These are phyloP conservation scores for Microtus oregoni DNA, from an alignment of 2,113 vertebrate genomes.

Conservation along the genomic window DNA sequence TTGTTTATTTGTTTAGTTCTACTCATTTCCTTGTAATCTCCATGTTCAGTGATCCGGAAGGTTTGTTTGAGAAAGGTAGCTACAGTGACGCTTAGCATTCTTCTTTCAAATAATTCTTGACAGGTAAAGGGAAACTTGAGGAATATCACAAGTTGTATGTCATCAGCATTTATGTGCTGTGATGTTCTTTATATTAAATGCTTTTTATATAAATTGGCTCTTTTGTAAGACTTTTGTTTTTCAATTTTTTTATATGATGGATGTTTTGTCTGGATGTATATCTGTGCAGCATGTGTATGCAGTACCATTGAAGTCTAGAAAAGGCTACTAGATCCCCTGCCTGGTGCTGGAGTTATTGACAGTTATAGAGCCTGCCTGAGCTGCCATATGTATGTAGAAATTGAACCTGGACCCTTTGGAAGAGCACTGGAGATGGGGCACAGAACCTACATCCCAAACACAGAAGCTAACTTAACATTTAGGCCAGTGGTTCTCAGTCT, in stretches of 20 bases:
- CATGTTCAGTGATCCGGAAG: background rate
- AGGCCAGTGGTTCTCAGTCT: background rate
- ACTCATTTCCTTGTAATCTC: background rate
- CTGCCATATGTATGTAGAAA: background rate
- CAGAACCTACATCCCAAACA: background rate
- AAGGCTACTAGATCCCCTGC: background rate
- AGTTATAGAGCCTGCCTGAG: too few species aligned
- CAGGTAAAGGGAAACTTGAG: constrained; percentile 21
- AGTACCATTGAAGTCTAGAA: background rate
- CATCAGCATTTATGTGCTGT: constrained; percentile 59
- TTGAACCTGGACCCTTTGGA: background rate
- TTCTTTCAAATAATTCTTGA: constrained; percentile 59
- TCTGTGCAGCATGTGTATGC: background rate
- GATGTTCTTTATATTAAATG: constrained; percentile 68
- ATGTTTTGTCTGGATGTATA: background rate
- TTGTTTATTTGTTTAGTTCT: background rate
- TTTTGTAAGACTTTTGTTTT: constrained; percentile 28
- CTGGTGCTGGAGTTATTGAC: background rate
- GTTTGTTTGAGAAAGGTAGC: background rate
- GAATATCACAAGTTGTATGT: constrained; percentile 7
- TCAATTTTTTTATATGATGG: background rate
- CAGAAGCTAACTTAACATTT: background rate
- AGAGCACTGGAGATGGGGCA: background rate
- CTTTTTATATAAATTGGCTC: constrained; percentile 53
- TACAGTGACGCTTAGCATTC: background rate